Conservation (phyloP, 2,113 vertebrate species). For the Rynchops niger region DNA sequence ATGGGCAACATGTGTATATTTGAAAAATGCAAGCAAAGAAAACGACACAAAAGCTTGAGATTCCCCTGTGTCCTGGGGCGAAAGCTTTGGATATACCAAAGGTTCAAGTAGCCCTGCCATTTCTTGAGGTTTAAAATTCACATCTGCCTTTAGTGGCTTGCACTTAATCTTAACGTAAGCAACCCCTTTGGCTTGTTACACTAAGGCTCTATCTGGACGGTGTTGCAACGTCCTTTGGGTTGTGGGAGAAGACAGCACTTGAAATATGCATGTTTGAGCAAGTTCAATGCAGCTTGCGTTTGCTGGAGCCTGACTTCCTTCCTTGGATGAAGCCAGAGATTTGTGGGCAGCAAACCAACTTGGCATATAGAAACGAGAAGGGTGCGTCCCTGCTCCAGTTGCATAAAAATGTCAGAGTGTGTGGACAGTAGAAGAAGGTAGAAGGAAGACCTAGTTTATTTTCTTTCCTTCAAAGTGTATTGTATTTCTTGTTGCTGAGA, state of each 20-base stretch:
- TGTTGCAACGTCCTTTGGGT: not conserved
- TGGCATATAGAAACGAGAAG: not conserved
- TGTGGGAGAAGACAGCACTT: not conserved
- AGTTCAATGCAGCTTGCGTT: not conserved
- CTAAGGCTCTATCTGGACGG: not conserved
- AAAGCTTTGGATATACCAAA: not conserved
- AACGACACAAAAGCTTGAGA: accelerated
- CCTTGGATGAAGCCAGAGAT: not conserved
- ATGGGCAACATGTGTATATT: not conserved
- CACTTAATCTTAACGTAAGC: not conserved
- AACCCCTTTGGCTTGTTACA: accelerated
- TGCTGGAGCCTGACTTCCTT: not conserved
- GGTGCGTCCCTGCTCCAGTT: not conserved
- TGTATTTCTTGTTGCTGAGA: not conserved
- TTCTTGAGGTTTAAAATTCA: not conserved
- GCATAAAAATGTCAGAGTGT: not conserved
- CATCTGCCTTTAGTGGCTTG: not conserved
- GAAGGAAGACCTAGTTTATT: not conserved
- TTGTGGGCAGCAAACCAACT: not conserved
- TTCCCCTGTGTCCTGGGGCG: not conserved
- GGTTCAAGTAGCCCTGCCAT: not conserved
- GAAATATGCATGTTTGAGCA: not conserved
- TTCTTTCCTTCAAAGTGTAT: not conserved
- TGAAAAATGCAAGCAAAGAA: not conserved
- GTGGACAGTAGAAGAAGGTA: not conserved